These are phyloP conservation scores for Agelas oroides DNA, from an alignment of 37 sponge, comb jelly and placozoan species.

Conservation along the genomic window DNA sequence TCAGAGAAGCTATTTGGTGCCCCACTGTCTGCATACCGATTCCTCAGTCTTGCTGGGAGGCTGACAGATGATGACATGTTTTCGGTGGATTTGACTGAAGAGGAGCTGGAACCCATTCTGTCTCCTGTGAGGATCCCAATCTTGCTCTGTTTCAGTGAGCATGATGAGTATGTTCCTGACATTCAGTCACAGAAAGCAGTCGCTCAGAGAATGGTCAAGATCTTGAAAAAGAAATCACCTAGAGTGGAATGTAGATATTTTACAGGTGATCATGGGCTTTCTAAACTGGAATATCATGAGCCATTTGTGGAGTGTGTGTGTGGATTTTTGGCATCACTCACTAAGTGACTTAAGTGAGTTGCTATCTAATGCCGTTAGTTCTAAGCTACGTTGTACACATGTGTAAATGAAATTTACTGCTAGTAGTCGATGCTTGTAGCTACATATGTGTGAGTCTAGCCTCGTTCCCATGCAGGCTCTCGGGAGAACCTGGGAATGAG, in stretches of 20 bases:
- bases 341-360: too few relatives aligned
- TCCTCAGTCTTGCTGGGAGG: conserved; percentile 55
- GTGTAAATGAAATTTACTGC: too few relatives aligned
- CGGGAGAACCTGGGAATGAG: too few relatives aligned
- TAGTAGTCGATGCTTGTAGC: too few relatives aligned
- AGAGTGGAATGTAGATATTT: conserved; percentile 38
- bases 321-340: conserved; percentile 1
- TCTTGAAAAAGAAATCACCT: conserved; percentile 14
- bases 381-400: too few relatives aligned
- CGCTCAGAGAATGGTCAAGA: conserved; percentile 43
- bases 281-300: not conserved
- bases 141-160: conserved; percentile 32
- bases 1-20: conserved; percentile 17
- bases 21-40: conserved; percentile 57
- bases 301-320: conserved; percentile 49
- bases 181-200: conserved; percentile 12
- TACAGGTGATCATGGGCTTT: conserved; percentile 42
- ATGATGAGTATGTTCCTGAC: conserved; percentile 64
- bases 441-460: too few relatives aligned
- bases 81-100: conserved; percentile 44
- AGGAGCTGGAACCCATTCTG: conserved; percentile 48
- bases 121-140: conserved; percentile 39
- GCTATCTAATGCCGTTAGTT: too few relatives aligned
- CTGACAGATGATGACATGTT: conserved; percentile 71
- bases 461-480: too few relatives aligned